Evolutionary conservation across 1,140 invertebrate species (phyloP).

Genomic region (Dinothrombium tinctorium): DNA sequence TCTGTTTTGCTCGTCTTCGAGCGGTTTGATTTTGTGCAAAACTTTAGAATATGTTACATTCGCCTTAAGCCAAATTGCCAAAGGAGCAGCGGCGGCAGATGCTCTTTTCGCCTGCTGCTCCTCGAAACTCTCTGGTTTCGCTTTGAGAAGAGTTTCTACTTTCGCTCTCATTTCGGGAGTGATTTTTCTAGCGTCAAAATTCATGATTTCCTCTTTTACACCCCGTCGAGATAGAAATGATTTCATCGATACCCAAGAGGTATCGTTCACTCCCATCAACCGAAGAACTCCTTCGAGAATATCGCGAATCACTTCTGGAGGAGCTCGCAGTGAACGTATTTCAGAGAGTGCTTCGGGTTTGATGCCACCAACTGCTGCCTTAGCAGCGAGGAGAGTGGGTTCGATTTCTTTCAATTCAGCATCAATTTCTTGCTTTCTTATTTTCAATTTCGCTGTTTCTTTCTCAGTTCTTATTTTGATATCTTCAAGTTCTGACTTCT

Average conservation of each 20-base stretch:
- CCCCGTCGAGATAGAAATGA: constrained; percentile 81
- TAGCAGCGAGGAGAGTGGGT: constrained; percentile 54
- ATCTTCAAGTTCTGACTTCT: constrained; percentile 72
- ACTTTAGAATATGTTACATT: constrained; percentile 80
- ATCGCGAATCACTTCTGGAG: constrained; percentile 84
- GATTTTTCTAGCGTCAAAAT: constrained; percentile 77
- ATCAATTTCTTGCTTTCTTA: constrained; percentile 70
- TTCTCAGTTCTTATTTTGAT: constrained; percentile 64
- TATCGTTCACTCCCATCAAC: constrained; percentile 94
- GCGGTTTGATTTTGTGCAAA: constrained; percentile 64
- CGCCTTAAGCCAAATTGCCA: constrained; percentile 87
- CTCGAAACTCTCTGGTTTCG: constrained; percentile 31
- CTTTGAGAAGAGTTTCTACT: constrained; percentile 54
- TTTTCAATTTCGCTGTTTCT: constrained; percentile 58
- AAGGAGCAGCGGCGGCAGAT: constrained; percentile 78
- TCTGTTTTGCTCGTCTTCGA: constrained; percentile 59
- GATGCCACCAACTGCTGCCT: constrained; percentile 75
- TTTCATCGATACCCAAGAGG: constrained; percentile 99
- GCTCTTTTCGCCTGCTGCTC: constrained; percentile 47
- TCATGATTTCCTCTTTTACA: constrained; percentile 88
- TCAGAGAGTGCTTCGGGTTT: constrained; percentile 80
- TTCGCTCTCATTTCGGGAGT: constrained; percentile 48
- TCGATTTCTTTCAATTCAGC: constrained; percentile 73
- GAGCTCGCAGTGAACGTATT: constrained; percentile 79
- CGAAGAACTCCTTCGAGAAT: constrained; percentile 87